These are phyloP conservation scores for Malthinus flaveolus DNA, from an alignment of 2,888 invertebrate genomes.

Conservation along the genomic window DNA sequence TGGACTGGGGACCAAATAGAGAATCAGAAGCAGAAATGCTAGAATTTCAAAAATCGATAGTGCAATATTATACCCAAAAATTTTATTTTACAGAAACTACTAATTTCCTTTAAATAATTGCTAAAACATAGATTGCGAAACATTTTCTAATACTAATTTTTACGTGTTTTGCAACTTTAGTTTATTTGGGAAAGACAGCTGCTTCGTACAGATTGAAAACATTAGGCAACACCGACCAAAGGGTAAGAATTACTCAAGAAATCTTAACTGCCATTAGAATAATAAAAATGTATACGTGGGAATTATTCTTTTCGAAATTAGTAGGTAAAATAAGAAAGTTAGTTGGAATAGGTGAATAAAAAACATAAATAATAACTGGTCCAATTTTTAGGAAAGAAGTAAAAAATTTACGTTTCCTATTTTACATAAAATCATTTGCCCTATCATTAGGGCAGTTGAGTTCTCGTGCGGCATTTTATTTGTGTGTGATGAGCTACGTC, in stretches of 20 bases:
- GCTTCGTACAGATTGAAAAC: slow-evolving; percentile 73
- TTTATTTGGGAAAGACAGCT: slow-evolving; percentile 46
- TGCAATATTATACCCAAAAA: too few relatives aligned
- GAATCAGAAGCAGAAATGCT: too few relatives aligned
- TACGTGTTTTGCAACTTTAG: neutral
- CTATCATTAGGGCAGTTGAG: slow-evolving; percentile 42
- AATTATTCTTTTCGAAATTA: slow-evolving; percentile 75
- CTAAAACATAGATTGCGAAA: too few relatives aligned
- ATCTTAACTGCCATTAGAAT: slow-evolving; percentile 81
- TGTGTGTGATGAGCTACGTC: slow-evolving; percentile 61
- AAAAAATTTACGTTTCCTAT: slow-evolving; percentile 54
- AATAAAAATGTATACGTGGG: slow-evolving; percentile 91
- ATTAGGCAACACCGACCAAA: slow-evolving; percentile 82
- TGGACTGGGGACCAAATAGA: too few relatives aligned
- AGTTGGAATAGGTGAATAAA: too few relatives aligned
- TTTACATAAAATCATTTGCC: slow-evolving; percentile 43
- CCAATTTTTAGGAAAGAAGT: slow-evolving; percentile 68
- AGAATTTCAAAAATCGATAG: too few relatives aligned
- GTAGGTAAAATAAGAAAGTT: slow-evolving; percentile 74
- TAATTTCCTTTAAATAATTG: too few relatives aligned
- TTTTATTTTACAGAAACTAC: too few relatives aligned
- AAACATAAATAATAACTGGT: too few relatives aligned
- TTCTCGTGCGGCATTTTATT: slow-evolving; percentile 46
- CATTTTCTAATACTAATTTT: too few relatives aligned
- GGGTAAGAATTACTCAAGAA: slow-evolving; percentile 89